A percentile compares a stretch with the other conserved stretches of the same genome.
These are phyloP conservation scores for Mercenaria mercenaria DNA, from an alignment of 1,140 invertebrate species.

Conservation along the genomic window DNA sequence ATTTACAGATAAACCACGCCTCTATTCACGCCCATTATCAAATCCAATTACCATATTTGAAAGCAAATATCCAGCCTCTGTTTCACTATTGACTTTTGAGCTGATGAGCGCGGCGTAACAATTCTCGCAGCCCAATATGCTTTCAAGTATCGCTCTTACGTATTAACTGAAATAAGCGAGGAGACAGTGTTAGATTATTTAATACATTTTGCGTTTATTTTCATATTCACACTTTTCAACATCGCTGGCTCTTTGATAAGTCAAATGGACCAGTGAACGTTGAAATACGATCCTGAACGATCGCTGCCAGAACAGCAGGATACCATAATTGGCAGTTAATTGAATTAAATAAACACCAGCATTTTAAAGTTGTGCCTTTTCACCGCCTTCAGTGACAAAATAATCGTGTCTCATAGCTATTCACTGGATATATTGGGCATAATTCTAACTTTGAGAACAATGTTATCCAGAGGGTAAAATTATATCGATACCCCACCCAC, in stretches of 20 bases:
- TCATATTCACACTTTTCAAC: neutral
- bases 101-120: neutral
- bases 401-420: slow-evolving; percentile 35
- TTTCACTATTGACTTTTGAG: neutral
- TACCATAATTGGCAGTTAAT: slow-evolving; percentile 66
- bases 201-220: neutral
- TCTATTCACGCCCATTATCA: slow-evolving; percentile 8
- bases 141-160: neutral
- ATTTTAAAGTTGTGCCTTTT: slow-evolving; percentile 63
- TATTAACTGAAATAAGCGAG: neutral
- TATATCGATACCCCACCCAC: slow-evolving; percentile 66
- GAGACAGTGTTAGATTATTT: neutral
- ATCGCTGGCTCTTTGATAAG: slow-evolving; percentile 29
- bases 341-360: slow-evolving; percentile 71
- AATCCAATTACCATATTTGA: slow-evolving; percentile 62
- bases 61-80: neutral
- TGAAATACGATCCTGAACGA: slow-evolving; percentile 44
- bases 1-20: slow-evolving; percentile 49
- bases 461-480: slow-evolving; percentile 53
- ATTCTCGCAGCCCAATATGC: neutral
- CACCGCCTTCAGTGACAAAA: slow-evolving; percentile 54
- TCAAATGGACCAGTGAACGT: slow-evolving; percentile 30
- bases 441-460: slow-evolving; percentile 35
- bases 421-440: slow-evolving; percentile 50
- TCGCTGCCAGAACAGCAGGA: slow-evolving; percentile 40